Conservation (phyloP, 1,140 invertebrate species). For the Brachionus rotundiformis region DNA sequence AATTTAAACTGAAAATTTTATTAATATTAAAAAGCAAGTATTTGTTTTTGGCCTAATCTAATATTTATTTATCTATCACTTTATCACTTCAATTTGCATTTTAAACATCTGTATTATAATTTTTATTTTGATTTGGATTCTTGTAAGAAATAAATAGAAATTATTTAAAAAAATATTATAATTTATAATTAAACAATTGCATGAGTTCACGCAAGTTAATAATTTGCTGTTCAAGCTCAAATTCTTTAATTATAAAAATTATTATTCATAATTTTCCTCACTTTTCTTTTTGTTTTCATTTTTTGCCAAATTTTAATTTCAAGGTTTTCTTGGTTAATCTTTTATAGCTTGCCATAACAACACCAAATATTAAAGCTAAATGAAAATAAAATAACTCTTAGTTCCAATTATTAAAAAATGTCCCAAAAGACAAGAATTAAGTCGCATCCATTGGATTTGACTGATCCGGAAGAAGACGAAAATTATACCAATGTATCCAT, state of each 20-base stretch:
- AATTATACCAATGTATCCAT: not conserved
- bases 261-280: slow-evolving; percentile 10
- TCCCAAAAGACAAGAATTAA: not conserved
- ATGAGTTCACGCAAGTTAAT: not conserved
- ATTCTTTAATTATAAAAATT: not conserved
- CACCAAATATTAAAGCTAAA: not conserved
- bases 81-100: not conserved
- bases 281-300: slow-evolving; percentile 16
- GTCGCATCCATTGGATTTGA: slow-evolving; percentile 1
- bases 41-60: too few relatives aligned
- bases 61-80: not conserved
- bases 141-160: not conserved
- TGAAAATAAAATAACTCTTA: not conserved
- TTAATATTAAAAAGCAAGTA: too few relatives aligned
- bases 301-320: not conserved
- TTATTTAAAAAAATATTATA: slow-evolving; percentile 6
- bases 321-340: slow-evolving; percentile 8
- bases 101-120: not conserved
- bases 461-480: not conserved
- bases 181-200: not conserved
- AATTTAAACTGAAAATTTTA: too few relatives aligned
- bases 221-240: not conserved
- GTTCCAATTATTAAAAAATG: not conserved
- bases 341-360: slow-evolving; percentile 5
- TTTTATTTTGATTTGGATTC: not conserved